phyloP scores from a whole-genome alignment of 2,113 vertebrate genomes.

The Carassius auratus region DNA sequence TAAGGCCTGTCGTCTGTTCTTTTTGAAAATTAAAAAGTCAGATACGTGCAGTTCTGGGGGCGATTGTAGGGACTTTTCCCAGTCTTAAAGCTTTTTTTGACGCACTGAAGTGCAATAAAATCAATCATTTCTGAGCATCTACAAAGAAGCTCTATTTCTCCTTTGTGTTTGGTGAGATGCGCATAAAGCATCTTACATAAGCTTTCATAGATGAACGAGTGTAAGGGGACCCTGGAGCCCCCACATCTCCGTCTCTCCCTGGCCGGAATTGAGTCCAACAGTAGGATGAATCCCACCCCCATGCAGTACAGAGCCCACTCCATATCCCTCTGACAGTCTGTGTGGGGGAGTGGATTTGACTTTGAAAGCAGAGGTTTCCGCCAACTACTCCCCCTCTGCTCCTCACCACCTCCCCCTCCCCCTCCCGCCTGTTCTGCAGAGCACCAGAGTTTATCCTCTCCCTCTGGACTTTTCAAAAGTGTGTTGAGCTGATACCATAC shows the following conservation, averaged over 20 bases:
- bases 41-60: background rate
- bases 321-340: constrained; percentile 56
- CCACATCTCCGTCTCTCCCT: constrained; percentile 38
- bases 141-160: constrained; percentile 36
- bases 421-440: constrained; percentile 46
- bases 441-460: constrained; percentile 38
- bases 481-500: constrained; percentile 21
- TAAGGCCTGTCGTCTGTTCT: background rate
- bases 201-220: constrained; percentile 29
- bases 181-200: constrained; percentile 56
- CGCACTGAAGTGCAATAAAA: constrained; percentile 27
- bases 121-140: constrained; percentile 30
- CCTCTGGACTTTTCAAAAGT: constrained; percentile 22
- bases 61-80: background rate
- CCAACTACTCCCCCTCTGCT: constrained; percentile 70
- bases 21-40: background rate
- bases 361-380: constrained; percentile 69
- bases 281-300: constrained; percentile 57
- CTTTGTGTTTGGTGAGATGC: constrained; percentile 36
- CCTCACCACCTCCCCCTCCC: constrained; percentile 50
- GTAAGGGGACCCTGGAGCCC: constrained; percentile 53
- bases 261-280: constrained; percentile 43
- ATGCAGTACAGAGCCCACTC: constrained; percentile 47
- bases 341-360: constrained; percentile 67
- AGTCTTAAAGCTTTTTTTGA: background rate